phyloP scores from a whole-genome alignment of 2,888 invertebrate species.

The Tiliacea citrago region DNA sequence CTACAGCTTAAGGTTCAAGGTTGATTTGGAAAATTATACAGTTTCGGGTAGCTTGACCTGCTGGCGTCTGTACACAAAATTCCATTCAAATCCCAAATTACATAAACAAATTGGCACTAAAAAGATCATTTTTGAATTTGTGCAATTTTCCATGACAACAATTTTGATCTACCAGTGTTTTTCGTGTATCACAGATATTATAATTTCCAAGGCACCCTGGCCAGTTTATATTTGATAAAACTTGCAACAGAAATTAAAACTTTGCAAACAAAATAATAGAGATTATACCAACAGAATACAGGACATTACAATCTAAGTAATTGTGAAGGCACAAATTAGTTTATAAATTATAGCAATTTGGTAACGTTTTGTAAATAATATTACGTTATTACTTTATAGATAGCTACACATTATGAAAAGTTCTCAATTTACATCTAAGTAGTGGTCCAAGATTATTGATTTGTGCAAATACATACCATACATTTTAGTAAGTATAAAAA shows the following conservation, averaged over 20 bases:
- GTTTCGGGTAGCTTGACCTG: no score
- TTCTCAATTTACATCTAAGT: conserved; percentile 55
- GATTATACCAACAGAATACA: conserved; percentile 67
- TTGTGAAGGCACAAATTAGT: conserved; percentile 77
- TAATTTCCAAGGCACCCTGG: conserved; percentile 75
- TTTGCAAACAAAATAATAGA: conserved; percentile 72
- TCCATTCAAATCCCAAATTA: conserved; percentile 77
- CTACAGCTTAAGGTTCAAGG: no score
- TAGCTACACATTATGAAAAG: conserved; percentile 58
- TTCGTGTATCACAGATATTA: conserved; percentile 83
- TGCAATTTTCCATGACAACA: conserved; percentile 65
- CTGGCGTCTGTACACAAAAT: no score
- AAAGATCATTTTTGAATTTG: conserved; percentile 69
- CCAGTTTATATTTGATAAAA: conserved; percentile 66
- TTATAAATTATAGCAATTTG: conserved; percentile 77
- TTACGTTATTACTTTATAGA: conserved; percentile 60
- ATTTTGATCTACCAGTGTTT: conserved; percentile 69
- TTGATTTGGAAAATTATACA: no score
- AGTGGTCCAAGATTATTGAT: conserved; percentile 68
- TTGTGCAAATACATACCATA: conserved; percentile 63
- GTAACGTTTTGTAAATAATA: conserved; percentile 80
- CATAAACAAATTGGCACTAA: conserved; percentile 82
- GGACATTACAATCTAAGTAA: conserved; percentile 68
- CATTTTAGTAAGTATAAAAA: conserved; percentile 64
- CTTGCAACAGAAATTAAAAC: conserved; percentile 72